These are phyloP conservation scores for Scrobipalpa costella DNA, from an alignment of 2,888 invertebrate species.

Conservation along the genomic window DNA sequence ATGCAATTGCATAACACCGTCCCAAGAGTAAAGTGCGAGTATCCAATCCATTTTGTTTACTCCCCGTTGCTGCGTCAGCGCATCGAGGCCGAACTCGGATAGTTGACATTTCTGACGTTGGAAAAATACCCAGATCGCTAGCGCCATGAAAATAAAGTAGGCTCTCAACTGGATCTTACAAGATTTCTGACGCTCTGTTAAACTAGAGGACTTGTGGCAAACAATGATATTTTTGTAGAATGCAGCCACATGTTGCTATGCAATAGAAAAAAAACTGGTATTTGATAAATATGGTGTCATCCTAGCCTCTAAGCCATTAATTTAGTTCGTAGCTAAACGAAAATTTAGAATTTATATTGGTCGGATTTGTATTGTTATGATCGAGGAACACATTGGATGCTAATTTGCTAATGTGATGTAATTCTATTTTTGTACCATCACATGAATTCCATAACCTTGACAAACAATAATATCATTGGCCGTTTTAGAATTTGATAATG, in stretches of 20 bases:
- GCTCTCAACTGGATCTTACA: not conserved
- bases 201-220: not conserved
- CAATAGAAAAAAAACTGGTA: too few species aligned
- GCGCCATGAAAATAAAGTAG: not conserved
- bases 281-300: too few species aligned
- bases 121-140: constrained; percentile 7
- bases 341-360: too few species aligned
- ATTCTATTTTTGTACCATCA: too few species aligned
- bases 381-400: too few species aligned
- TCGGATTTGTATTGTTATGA: too few species aligned
- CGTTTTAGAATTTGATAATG: not conserved
- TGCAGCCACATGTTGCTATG: too few species aligned
- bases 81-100: not conserved
- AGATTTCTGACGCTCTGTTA: not conserved
- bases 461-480: not conserved
- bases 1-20: not conserved
- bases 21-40: not conserved
- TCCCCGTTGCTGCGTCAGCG: not conserved
- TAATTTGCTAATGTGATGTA: too few species aligned
- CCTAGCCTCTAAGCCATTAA: too few species aligned
- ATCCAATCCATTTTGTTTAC: constrained; percentile 15
- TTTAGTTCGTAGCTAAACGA: too few species aligned
- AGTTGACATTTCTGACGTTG: constrained; percentile 18
- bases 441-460: too few species aligned
- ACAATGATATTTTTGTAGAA: not conserved